Conservation (phyloP, 2,888 invertebrate genomes). For the Drosophila setosimentum region DNA sequence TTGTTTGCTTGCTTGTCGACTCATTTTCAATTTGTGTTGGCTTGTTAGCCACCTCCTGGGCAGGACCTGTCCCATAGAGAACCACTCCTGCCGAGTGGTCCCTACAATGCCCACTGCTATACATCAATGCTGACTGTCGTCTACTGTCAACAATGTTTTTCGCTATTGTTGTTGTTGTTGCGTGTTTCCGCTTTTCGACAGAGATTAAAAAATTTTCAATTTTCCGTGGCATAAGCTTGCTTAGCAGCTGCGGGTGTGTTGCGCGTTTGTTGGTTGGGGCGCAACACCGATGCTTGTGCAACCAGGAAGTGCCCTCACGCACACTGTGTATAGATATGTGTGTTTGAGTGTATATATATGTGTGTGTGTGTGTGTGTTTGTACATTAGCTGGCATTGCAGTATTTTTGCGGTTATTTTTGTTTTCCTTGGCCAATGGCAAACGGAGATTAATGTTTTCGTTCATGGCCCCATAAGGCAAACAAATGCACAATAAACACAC, state of each 20-base stretch:
- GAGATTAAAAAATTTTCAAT: slow-evolving; percentile 77
- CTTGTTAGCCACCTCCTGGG: slow-evolving; percentile 76
- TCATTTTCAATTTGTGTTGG: slow-evolving; percentile 75
- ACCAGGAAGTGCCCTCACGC: slow-evolving; percentile 33
- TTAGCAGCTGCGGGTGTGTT: slow-evolving; percentile 28
- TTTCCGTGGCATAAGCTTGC: slow-evolving; percentile 59
- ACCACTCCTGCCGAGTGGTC: slow-evolving; percentile 1
- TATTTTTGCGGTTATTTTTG: slow-evolving; percentile 48
- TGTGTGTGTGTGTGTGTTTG: slow-evolving; percentile 28
- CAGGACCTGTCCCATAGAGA: slow-evolving; percentile 24
- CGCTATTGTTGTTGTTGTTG: slow-evolving; percentile 30
- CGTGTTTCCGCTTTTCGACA: slow-evolving; percentile 77
- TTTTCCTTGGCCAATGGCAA: slow-evolving; percentile 76
- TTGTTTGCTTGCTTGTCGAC: slow-evolving; percentile 21
- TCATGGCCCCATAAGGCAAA: slow-evolving; percentile 63
- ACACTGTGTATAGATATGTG: slow-evolving; percentile 8
- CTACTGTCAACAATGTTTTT: slow-evolving; percentile 59
- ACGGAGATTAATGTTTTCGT: slow-evolving; percentile 83
- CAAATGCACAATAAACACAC: slow-evolving; percentile 44
- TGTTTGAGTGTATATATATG: neutral
- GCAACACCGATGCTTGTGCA: slow-evolving; percentile 40
- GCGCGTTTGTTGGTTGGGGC: neutral
- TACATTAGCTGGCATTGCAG: slow-evolving; percentile 46
- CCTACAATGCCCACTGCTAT: slow-evolving; percentile 20
- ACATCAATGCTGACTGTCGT: slow-evolving; percentile 57